Conservation (phyloP, 2,797 vertebrate genomes). For the Melanotaenia parkinsoni region DNA sequence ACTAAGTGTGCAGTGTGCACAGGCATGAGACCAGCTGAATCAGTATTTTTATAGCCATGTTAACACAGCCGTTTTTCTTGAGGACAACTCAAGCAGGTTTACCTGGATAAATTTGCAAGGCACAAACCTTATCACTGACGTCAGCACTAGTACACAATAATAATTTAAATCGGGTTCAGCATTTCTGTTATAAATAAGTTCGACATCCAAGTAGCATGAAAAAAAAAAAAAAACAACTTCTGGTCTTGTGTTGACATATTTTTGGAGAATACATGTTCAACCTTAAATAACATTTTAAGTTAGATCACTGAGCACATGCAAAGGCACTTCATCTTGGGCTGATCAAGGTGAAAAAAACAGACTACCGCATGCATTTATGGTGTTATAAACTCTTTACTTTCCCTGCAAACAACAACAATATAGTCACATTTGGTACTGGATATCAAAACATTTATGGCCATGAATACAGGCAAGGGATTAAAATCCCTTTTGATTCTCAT, state of each 20-base stretch:
- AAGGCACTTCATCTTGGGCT: not conserved
- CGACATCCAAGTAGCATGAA: not conserved
- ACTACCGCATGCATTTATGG: too few species aligned
- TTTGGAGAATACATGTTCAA: constrained; percentile 5
- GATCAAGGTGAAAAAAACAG: not conserved
- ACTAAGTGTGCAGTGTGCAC: constrained; percentile 1
- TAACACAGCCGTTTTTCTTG: constrained; percentile 10
- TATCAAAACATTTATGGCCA: not conserved
- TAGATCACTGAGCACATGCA: not conserved
- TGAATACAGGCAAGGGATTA: not conserved
- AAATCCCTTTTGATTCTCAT: not conserved
- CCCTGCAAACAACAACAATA: not conserved
- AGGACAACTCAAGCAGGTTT: not conserved
- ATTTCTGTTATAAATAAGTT: not conserved
- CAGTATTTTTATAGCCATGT: constrained; percentile 30
- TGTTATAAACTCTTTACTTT: too few species aligned
- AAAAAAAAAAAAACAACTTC: not conserved
- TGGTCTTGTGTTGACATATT: not conserved
- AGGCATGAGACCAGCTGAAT: constrained; percentile 12
- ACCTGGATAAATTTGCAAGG: constrained; percentile 5
- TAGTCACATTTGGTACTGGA: not conserved
- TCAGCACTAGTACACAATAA: not conserved
- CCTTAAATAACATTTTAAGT: not conserved
- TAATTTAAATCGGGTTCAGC: not conserved
- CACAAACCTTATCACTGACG: not conserved